Base-by-base conservation (phyloP, 2,888 invertebrate genomes). In the Ennomos erosarius region DNA sequence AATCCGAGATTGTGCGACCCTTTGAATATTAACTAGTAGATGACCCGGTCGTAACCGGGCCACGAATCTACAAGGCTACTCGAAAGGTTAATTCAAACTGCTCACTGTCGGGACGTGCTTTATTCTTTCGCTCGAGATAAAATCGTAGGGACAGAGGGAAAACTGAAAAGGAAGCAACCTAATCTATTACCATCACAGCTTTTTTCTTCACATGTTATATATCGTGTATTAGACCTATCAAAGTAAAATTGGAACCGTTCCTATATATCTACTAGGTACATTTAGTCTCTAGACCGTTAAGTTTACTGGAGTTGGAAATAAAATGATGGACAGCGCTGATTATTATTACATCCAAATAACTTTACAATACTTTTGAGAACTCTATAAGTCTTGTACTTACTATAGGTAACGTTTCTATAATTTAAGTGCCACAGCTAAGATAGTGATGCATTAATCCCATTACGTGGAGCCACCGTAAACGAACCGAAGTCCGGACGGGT, bases 1-100 rank as follows among this genome's bases (percentile, higher is more conserved):
- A 88, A 90, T 90, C 81, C 79, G 75, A 84, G 87, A 90, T 88
- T 82, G 82, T 81, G 79, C 77, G 84, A 83, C 85, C 87, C 86
- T 87, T 85, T 90, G 89, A 90, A 90, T 91, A 90, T 90, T 90
- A 90, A 90, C 85, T 85, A 87, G 80, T 80, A 81, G 85, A 85
- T 85, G 89, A 88, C 85, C 88, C 84, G 80, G 76, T 81, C 79
- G 80, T 82, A 85, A 81, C 83, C 81, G 74, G 82, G 80, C 79
- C 81, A 80, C 82, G 81, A 81, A 85, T 83, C 79, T 79, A 79
- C 82, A 76, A 76, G 76, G 78, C 79, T 76, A 76, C 76, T 78
- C 76, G 76, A 80, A 81, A 86, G 84, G 84, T 85, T 84, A 83
- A 85, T 87, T 84, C 78, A 75, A 79, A 85, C 78, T 79, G 78